Evolutionary conservation across 2,797 vertebrate genomes (phyloP), one percentile per base, ranked within the genome.

Genomic region (Myripristis jacobus): DNA sequence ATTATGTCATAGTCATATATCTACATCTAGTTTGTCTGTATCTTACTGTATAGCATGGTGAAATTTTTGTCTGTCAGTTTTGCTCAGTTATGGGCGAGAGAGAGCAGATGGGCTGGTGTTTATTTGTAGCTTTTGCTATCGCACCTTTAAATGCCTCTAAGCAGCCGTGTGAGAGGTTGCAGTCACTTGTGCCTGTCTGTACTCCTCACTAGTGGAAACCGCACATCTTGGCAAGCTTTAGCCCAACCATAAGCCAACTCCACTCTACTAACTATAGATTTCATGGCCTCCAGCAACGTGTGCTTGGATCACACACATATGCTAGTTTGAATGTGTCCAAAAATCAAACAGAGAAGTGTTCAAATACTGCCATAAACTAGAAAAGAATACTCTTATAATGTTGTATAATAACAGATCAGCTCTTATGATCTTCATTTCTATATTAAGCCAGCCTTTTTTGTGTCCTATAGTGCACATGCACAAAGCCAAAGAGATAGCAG

Each of bases 191-290:
- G 70, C 66, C 73, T 81, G 83, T 73, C 80, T 85, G 67, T 79
- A 58, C 73, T 80, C 48, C 65, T 66, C 47, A 83, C 80, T 68
- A 79, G 59, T 55, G 54, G 54, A 87, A 86, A 86, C 77, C 86
- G 60, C 79, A 85, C 77, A 78, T 73, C 79, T 82, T 77, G 84
- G 83, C 88, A 89, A 78, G 83, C 71, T 80, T 52, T 4, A 75
- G 70, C 60, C 70, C 24, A 63, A 68, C 63, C 59, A 70, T 66
- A 61, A 75, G 71, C 63, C 66, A 62, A 59, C 64, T 75, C 25
- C 47, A 66, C 62, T 84, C 34, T 8, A 72, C 79, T 82, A 83
- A 82, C 77, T 88, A 76, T 77, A 88, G 81, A 84, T 77, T 80
- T 76, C 82, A 77, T 72, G 55, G 72, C 83, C 81, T 84, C 64